Evolutionary conservation across 2,888 invertebrate species (phyloP), one percentile per base, ranked within the genome.

Genomic region (Minunthozetes semirufus): DNA sequence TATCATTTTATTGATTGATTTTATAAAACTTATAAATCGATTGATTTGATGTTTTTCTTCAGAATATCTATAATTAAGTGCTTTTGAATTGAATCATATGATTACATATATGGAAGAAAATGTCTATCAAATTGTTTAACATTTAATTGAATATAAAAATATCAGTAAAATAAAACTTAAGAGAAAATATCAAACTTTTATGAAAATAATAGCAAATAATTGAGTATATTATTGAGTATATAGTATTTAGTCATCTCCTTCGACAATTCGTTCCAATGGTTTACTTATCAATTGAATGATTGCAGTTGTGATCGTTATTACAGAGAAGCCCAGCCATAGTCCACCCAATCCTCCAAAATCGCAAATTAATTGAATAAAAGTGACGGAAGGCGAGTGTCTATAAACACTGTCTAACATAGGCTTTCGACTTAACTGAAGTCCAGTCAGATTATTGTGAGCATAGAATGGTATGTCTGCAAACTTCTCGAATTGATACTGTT

Each of bases 281-380:
- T 71, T 70, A 50, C 48, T 38, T 17, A 74, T 74, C 25, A 74
- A 72, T 29, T 50, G 56, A n/a, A 74, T 74, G 25, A 74, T 74
- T 17, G 71, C 46, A 11, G 74, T 53, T 5, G 74, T 74, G 9
- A 74, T 74, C 17, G 71, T 50, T 9, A 75, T 75, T 2, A 75
- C 71, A n/a, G 75, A 75, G 46, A 75, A 75, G 15, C 75, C 75
- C 8, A 75, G n/a, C 75, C 75, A 75, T 15, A 75, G 56, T 0
- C 75, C 75, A 19, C 75, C 75, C 15, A 75, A 33, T 42, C 75
- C 75, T 17, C 75, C 75, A 38, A 75, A 72, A 22, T 75, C 75
- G 29, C 72, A 75, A 22, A 75, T 72, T 6, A 75, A 19, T 22
- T 75, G 71, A 38, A 75, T 72, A n/a, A 61, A 71, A n/a, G 75